Percentiles rank a stretch among this genome's conserved stretches.
Evolutionary conservation across 1,140 invertebrate genomes (phyloP).

Genomic region (Apis florea): DNA sequence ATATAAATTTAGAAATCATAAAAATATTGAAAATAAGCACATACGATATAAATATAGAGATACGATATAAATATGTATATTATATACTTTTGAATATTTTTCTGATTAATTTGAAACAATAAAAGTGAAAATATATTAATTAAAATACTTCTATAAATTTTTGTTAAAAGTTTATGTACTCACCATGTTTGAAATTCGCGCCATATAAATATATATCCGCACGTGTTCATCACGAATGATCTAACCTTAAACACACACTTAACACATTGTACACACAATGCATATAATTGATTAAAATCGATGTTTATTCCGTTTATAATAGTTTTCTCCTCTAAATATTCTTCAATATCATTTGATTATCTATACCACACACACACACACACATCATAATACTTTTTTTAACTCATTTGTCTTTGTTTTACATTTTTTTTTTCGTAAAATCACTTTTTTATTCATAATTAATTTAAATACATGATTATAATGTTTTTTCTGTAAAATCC

Average conservation of each 20-base stretch:
- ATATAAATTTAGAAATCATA: background rate
- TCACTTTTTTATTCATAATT: background rate
- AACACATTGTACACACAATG: background rate
- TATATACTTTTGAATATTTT: background rate
- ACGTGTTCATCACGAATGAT: slow-evolving; percentile 20
- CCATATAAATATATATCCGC: background rate
- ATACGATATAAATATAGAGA: background rate
- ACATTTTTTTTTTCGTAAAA: background rate
- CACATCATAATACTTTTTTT: background rate
- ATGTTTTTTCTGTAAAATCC: background rate
- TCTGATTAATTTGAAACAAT: background rate
- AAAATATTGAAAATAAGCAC: background rate
- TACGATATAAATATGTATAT: background rate
- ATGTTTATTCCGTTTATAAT: background rate
- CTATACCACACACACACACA: too few relatives aligned
- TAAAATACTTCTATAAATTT: background rate
- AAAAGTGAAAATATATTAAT: background rate
- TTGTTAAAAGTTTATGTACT: background rate
- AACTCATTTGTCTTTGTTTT: background rate
- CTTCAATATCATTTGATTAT: background rate
- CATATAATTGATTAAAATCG: background rate
- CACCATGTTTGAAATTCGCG: slow-evolving; percentile 35
- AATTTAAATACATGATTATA: background rate
- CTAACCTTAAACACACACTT: slow-evolving; percentile 32
- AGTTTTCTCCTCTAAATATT: slow-evolving; percentile 2